Evolutionary conservation across 2,888 invertebrate genomes (phyloP), one percentile per base, ranked within the genome.

Genomic region (Colostygia pectinataria): DNA sequence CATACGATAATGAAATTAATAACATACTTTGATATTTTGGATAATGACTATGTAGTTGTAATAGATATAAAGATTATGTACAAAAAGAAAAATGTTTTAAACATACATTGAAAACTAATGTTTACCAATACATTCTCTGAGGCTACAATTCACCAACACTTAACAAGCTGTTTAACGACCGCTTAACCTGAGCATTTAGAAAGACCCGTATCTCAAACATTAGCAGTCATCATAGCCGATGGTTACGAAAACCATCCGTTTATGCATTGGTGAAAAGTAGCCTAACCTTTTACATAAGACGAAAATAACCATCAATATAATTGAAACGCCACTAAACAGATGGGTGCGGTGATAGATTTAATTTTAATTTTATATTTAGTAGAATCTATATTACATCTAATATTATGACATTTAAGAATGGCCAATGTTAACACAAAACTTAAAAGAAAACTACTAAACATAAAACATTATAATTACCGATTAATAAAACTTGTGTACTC

Each of bases 361-460:
- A 68, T 66, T 63, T 68, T 66, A 69, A 66, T 74, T 68, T 72
- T 67, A 74, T 75, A 78, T 73, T 67, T 66, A 78, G 73, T 80
- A 72, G 71, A 83, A 80, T 74, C 80, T 85, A 83, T 85, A 79
- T 77, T 81, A 85, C 76, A 83, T 77, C 77, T 82, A 82, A 57
- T 57, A 83, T 83, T 81, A 83, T 83, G 83, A 84, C 83, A 82
- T 79, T 76, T 77, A 81, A 77, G 68, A 81, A 80, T 77, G 80
- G 80, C 78, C 77, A 76, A 81, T 78, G 70, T 73, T 69, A 75
- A 76, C 77, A 81, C 74, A 65, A 73, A 77, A 76, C 71, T 67
- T 71, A 66, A 39, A 65, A 70, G 72, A 78, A 78, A 74, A 62
- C 78, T 77, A 83, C 72, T 56, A 71, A 74, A 77, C 68, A 71